Evolutionary conservation across 2,888 invertebrate genomes (phyloP).

Genomic region (Pseudococcus jackbeardsleyi): DNA sequence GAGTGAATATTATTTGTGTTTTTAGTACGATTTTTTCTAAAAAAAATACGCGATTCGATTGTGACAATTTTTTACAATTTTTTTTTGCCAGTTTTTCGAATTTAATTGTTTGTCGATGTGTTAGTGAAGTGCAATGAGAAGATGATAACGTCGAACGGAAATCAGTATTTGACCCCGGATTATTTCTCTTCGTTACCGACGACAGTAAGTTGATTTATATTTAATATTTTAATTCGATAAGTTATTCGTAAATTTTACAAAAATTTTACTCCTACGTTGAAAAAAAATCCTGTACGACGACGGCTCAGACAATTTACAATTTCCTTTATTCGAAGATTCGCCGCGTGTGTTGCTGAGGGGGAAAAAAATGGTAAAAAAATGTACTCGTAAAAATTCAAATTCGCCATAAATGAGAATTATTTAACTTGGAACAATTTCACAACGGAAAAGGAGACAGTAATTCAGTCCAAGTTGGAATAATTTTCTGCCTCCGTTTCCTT

Average conservation of each 20-base stretch:
- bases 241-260: neutral
- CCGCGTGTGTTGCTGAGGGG: too few relatives aligned
- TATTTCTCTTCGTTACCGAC: slow-evolving; percentile 62
- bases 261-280: neutral
- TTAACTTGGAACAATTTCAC: slow-evolving; percentile 28
- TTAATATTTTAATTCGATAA: neutral
- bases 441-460: slow-evolving; percentile 32
- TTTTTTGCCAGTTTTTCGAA: neutral
- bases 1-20: neutral
- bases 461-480: slow-evolving; percentile 45
- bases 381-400: slow-evolving; percentile 33
- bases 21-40: neutral
- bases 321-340: slow-evolving; percentile 5
- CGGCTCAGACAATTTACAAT: neutral
- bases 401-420: slow-evolving; percentile 33
- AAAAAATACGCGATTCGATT: neutral
- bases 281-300: neutral
- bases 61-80: neutral
- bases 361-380: neutral
- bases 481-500: slow-evolving; percentile 42
- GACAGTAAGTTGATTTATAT: slow-evolving; percentile 55
- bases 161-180: slow-evolving; percentile 60
- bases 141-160: slow-evolving; percentile 62
- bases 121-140: slow-evolving; percentile 59
- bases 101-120: slow-evolving; percentile 43